Evolutionary conservation across 2,797 vertebrate species (phyloP).

Genomic region (Sparidentex hasta): DNA sequence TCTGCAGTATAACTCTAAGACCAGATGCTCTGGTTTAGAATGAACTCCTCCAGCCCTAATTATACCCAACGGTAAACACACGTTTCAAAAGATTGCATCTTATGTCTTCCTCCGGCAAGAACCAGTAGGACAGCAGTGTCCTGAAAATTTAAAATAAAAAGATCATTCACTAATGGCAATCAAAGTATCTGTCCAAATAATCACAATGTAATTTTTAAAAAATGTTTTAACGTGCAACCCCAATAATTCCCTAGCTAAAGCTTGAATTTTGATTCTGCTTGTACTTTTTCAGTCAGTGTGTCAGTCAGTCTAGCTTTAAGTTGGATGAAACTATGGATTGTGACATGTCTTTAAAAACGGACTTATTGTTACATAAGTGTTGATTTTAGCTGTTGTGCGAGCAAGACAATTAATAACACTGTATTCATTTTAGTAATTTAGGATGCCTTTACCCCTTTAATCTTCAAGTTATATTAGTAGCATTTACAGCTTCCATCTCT

Average conservation of each 20-base stretch:
- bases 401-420: neutral
- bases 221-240: too few relatives aligned
- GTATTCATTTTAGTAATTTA: neutral
- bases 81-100: neutral
- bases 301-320: neutral
- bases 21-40: neutral
- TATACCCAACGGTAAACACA: neutral
- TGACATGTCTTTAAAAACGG: neutral
- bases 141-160: too few relatives aligned
- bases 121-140: neutral
- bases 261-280: neutral
- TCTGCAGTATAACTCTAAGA: neutral
- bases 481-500: constrained; percentile 1
- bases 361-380: neutral
- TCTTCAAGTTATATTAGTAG: constrained; percentile 7
- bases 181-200: too few relatives aligned
- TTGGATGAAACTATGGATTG: neutral
- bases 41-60: neutral
- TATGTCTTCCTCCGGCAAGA: neutral
- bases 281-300: neutral
- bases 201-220: too few relatives aligned
- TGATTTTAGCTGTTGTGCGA: neutral
- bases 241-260: neutral
- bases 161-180: too few relatives aligned
- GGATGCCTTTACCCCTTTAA: constrained; percentile 1